Base-by-base conservation (phyloP, 1,140 invertebrate species). In the Zaprionus inermis region DNA sequence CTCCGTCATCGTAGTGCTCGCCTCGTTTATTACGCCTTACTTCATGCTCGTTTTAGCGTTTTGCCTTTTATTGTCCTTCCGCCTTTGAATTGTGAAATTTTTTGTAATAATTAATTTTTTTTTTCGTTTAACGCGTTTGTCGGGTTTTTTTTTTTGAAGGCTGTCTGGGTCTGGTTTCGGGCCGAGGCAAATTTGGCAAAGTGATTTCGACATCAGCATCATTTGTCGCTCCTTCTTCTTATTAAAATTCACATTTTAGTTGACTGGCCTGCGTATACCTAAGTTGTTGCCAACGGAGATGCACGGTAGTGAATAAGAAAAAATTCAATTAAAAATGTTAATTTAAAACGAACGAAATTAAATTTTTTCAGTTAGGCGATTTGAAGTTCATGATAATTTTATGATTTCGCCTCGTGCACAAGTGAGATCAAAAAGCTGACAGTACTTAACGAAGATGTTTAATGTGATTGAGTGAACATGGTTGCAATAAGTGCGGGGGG, bases 51-150 rank as follows among this genome's bases (percentile, higher is more conserved):
- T 74, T 82, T 78, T 73, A 52, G 65, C 51, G 34, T 72, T 78
- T 73, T 77, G 69, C 77, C 64, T 78, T 89, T 89, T 68, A 89
- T 88, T 89, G 84, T 88, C 77, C 83, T 80, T 89, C 84, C 77
- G 76, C 71, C 52, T 83, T 80, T 73, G 73, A 88, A 78, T 89
- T 79, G 83, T 83, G 70, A 72, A 89, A 75, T 89, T 83, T 83
- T 88, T 80, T 75, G 77, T 80, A 89, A 89, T 89, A 88, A 88
- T 88, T 88, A 88, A 88, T 89, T 89, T 83, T 86, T 81, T 81
- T 88, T 65, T 72, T 64, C 71, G 32, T 63, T 61, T 49, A 18
- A 49, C 44, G 44, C 44, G 65, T 76, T 32, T 24, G 38, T 20
- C 36, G 38, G 38, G 38, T 44, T 73, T 82, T 61, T 67, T 36